A percentile compares a stretch with the other conserved stretches of the same genome.
Conservation (phyloP, 2,113 vertebrate species). For the Colistium nudipinnis region DNA sequence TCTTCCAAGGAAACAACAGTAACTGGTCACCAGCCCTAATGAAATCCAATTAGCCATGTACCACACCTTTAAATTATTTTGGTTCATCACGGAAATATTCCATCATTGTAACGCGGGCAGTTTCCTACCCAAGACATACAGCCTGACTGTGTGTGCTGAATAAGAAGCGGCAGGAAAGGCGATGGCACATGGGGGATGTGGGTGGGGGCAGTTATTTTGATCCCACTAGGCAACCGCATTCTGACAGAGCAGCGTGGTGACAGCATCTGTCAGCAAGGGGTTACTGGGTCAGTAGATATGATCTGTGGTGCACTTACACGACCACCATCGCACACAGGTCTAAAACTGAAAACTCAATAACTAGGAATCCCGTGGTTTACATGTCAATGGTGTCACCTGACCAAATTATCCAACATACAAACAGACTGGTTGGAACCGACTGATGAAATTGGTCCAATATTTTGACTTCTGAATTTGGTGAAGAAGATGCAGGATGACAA, state of each 20-base stretch:
- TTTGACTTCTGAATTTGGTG: too few relatives aligned
- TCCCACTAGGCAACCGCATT: conserved; percentile 66
- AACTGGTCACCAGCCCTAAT: conserved; percentile 22
- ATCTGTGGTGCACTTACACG: conserved; percentile 58
- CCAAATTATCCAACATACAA: not conserved
- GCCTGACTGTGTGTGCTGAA: conserved; percentile 27
- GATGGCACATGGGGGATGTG: conserved; percentile 26
- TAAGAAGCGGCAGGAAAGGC: conserved; percentile 26
- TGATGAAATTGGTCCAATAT: too few relatives aligned
- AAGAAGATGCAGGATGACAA: too few relatives aligned
- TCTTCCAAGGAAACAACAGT: conserved; percentile 20
- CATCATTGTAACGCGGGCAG: not conserved
- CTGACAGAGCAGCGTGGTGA: conserved; percentile 71
- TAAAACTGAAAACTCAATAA: conserved; percentile 53
- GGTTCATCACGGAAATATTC: conserved; percentile 14
- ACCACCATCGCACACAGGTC: conserved; percentile 31
- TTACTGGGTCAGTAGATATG: conserved; percentile 58
- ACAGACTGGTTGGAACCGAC: too few relatives aligned
- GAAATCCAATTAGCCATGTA: conserved; percentile 12
- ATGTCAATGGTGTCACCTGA: conserved; percentile 9
- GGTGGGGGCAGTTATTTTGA: conserved; percentile 72
- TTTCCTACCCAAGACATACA: conserved; percentile 22
- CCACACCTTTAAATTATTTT: conserved; percentile 25
- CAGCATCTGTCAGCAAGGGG: conserved; percentile 70
- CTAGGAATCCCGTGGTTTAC: conserved; percentile 26